Conservation (phyloP, 2,113 vertebrate genomes). For the Scartelaos histophorus region DNA sequence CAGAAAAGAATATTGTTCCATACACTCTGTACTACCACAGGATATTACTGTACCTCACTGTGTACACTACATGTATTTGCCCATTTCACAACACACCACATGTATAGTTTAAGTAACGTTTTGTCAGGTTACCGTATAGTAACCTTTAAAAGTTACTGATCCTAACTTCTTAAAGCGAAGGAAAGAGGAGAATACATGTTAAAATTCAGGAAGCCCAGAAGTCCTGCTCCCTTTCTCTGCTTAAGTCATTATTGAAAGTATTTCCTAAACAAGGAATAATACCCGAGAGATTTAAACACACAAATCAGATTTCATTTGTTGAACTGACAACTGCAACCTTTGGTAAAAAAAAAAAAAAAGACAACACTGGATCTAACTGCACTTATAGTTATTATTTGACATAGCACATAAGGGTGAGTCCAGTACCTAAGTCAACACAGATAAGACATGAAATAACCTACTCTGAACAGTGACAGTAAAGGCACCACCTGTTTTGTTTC, state of each 20-base stretch:
- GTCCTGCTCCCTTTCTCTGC: not conserved
- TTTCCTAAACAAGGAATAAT: slow-evolving; percentile 12
- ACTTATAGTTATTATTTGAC: not conserved
- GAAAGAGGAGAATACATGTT: not conserved
- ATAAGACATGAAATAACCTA: not conserved
- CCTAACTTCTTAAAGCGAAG: not conserved
- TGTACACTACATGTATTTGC: not conserved
- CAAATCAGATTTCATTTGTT: slow-evolving; percentile 4
- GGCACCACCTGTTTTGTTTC: slow-evolving; percentile 13
- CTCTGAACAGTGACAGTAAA: not conserved
- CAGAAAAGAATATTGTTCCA: too few species aligned
- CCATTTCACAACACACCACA: not conserved
- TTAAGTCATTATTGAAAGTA: slow-evolving; percentile 8
- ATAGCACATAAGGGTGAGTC: not conserved
- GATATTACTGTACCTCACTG: too few species aligned
- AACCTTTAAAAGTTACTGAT: not conserved
- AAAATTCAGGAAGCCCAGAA: not conserved
- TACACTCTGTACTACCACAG: not conserved
- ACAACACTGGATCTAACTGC: not conserved
- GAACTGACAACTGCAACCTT: not conserved
- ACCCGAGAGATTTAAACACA: slow-evolving; percentile 4
- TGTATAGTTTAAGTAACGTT: not conserved
- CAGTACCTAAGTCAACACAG: not conserved
- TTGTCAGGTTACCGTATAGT: not conserved
- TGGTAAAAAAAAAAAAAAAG: not conserved